Conservation (phyloP, 2,888 invertebrate species). For the Silvanus unidentatus region DNA sequence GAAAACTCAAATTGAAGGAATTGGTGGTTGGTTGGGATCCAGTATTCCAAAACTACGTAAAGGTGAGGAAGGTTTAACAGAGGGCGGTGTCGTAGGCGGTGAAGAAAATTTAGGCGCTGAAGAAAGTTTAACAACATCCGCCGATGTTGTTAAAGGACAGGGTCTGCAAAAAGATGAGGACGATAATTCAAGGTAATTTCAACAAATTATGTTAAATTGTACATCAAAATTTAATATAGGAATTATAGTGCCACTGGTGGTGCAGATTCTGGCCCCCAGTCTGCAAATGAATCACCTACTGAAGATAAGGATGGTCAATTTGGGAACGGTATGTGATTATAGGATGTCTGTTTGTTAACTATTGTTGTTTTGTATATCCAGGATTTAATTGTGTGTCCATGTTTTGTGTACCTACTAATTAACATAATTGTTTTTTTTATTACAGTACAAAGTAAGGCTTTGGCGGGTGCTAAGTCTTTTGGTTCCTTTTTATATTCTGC, state of each 20-base stretch:
- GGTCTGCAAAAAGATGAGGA: conserved; percentile 63
- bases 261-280: conserved; percentile 80
- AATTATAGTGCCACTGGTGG: conserved; percentile 77
- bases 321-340: conserved; percentile 57
- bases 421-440: conserved; percentile 27
- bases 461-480: conserved; percentile 84
- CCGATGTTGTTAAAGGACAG: conserved; percentile 44
- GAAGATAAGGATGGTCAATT: conserved; percentile 75
- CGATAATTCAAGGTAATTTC: conserved; percentile 73
- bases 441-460: conserved; percentile 81
- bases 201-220: conserved; percentile 18
- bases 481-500: conserved; percentile 92
- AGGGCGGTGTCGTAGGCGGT: conserved; percentile 23
- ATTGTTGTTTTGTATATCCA: not conserved
- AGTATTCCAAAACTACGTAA: conserved; percentile 71
- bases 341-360: not conserved
- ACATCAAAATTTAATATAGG: conserved; percentile 31
- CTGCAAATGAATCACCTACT: conserved; percentile 72
- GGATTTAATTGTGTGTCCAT: too few species aligned
- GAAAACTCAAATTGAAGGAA: conserved; percentile 80
- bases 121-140: conserved; percentile 48
- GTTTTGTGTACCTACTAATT: conserved; percentile 1
- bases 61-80: conserved; percentile 46
- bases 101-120: conserved; percentile 36
- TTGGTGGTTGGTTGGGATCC: conserved; percentile 69